Evolutionary conservation across 2,113 vertebrate species (phyloP).

Genomic region (Onychorhynchus coronatus): DNA sequence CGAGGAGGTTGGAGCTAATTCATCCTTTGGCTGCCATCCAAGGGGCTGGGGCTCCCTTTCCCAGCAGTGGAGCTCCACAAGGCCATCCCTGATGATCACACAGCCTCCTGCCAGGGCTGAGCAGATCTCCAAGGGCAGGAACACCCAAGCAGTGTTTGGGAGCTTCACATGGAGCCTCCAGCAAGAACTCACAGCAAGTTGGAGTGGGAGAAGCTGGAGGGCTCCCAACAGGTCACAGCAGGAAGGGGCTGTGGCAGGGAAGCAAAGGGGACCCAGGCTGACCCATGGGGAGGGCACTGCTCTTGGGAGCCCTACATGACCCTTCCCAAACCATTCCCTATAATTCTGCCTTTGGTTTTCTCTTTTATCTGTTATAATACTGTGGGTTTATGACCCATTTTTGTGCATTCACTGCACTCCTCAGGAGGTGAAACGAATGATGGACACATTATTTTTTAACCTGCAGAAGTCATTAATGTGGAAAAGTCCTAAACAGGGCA

Average conservation of each 20-base stretch:
- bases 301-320: not conserved
- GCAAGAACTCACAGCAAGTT: not conserved
- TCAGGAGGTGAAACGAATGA: not conserved
- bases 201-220: not conserved
- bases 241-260: not conserved
- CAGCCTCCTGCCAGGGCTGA: not conserved
- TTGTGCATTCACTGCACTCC: not conserved
- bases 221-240: not conserved
- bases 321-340: not conserved
- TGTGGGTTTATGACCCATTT: not conserved
- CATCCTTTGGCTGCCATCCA: not conserved
- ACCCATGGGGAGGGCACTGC: not conserved
- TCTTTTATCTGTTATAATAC: not conserved
- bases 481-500: not conserved
- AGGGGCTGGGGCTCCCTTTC: not conserved
- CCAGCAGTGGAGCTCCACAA: not conserved
- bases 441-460: not conserved
- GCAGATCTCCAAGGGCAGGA: not conserved
- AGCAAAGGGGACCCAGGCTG: not conserved
- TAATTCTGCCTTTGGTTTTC: not conserved
- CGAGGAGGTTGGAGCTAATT: not conserved
- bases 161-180: not conserved
- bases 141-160: rapidly evolving
- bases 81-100: not conserved
- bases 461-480: not conserved